Conservation (phyloP, 2,888 invertebrate species). For the Priocnemis perturbator region DNA sequence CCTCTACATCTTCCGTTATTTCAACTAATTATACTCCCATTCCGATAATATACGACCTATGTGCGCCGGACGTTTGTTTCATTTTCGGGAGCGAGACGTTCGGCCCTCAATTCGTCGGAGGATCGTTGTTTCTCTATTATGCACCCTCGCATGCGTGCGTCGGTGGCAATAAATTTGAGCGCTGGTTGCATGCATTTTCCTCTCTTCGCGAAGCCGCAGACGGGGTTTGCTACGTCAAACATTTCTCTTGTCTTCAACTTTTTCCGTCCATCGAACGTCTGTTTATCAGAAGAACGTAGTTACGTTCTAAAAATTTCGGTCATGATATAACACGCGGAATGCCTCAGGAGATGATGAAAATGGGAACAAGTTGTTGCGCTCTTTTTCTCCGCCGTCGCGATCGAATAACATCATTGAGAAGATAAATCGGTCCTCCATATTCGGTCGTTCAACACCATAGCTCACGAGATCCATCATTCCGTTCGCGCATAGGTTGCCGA, state of each 20-base stretch:
- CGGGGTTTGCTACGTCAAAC: no score
- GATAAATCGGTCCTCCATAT: constrained; percentile 25
- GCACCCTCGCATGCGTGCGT: not conserved
- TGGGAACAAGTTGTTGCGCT: no score
- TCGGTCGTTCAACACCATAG: constrained; percentile 18
- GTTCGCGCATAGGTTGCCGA: constrained; percentile 23
- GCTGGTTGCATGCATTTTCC: no score
- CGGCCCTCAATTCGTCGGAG: constrained; percentile 10
- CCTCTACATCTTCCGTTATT: constrained; percentile 72
- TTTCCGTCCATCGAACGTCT: no score
- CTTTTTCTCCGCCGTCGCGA: constrained; percentile 1
- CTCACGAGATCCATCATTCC: constrained; percentile 29
- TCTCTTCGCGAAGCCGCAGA: not conserved
- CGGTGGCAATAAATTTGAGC: no score
- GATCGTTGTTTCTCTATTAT: constrained; percentile 1
- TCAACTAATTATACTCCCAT: constrained; percentile 73
- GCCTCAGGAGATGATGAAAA: no score
- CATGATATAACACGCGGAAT: no score
- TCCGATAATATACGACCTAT: constrained; percentile 67
- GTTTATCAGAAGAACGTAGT: no score
- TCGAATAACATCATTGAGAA: constrained; percentile 21
- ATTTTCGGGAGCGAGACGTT: constrained; percentile 22
- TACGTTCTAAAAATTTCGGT: no score
- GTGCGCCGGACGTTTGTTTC: constrained; percentile 51
- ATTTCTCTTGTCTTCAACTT: no score